These are phyloP conservation scores for Dicrostonyx torquatus DNA, from an alignment of 2,797 vertebrate genomes.

Conservation along the genomic window DNA sequence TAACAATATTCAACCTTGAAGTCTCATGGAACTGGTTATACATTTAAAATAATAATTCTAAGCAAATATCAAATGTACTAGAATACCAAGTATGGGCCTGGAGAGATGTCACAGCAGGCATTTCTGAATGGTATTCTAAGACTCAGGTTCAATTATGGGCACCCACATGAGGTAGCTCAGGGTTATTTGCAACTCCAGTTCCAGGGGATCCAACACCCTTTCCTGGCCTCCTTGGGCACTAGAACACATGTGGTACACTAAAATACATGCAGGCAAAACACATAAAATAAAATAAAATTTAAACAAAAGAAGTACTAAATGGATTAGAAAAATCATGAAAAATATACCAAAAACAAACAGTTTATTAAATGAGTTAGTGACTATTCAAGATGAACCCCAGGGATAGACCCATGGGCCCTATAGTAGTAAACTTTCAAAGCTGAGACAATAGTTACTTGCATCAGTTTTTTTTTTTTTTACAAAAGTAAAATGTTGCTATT, in stretches of 20 bases:
- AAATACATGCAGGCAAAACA: not conserved
- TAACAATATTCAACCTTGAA: slow-evolving; percentile 2
- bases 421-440: not conserved
- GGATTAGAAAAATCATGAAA: not conserved
- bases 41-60: not conserved
- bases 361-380: slow-evolving; percentile 34
- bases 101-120: not conserved
- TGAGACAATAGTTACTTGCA: not conserved
- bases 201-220: not conserved
- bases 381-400: too few species aligned
- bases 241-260: not conserved
- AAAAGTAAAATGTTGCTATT: not conserved
- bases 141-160: not conserved
- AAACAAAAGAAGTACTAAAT: not conserved
- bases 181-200: not conserved
- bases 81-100: not conserved
- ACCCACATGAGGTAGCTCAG: not conserved
- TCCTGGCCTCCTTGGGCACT: not conserved
- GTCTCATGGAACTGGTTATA: not conserved
- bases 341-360: not conserved
- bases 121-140: not conserved
- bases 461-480: not conserved
- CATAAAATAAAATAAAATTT: not conserved
- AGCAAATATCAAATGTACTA: not conserved
- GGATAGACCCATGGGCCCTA: too few species aligned